Base-by-base conservation (phyloP, 2,113 vertebrate species). In the Deroptyus accipitrinus region DNA sequence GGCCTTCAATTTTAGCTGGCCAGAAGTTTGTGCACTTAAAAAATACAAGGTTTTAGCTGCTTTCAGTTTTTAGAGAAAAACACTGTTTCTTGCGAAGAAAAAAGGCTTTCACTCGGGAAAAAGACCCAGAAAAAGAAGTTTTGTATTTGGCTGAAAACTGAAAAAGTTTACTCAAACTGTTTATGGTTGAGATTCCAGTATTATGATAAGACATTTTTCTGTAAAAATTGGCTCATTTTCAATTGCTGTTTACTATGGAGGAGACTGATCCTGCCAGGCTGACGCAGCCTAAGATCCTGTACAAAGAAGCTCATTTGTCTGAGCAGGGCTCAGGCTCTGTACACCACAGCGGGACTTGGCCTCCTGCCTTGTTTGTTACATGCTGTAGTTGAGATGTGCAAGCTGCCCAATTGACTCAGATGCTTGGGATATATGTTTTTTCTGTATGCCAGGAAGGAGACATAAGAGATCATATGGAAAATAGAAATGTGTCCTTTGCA, bases 151-250 rank as follows among this genome's bases (percentile, higher is more conserved):
- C 41, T 90, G 68, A 93, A 93, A 83, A 70, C 69, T 66, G 66
- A 73, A 77, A 48, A 77, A 67, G 46, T 83, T 90, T n/a, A 74
- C 27, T 74, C 82, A 14, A 78, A 31, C 13, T 85, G 62, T 95
- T 94, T 86, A 52, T 31, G 13, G 74, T 90, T 86, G 28, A 83
- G 27, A 81, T 92, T 64, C 79, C 73, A 52, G 33, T 75, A 54
- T 82, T 88, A 73, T 59, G 82, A 54, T 67, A 61, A 57, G 51
- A n/a, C n/a, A 55, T 87, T 95, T 94, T 96, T 70, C 55, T 77
- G 23, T 83, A 70, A 88, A 61, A 90, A 72, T 72, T 81, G 35
- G 46, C 18, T 51, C 77, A 18, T 13, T 91, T 93, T 94, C 61
- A 37, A 5, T 61, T 83, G 73, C 48, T 33, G 22, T 86, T 88